Evolutionary conservation across 2,888 invertebrate genomes (phyloP), one percentile per base, ranked within the genome.

Genomic region (Nasonovia ribisnigri): DNA sequence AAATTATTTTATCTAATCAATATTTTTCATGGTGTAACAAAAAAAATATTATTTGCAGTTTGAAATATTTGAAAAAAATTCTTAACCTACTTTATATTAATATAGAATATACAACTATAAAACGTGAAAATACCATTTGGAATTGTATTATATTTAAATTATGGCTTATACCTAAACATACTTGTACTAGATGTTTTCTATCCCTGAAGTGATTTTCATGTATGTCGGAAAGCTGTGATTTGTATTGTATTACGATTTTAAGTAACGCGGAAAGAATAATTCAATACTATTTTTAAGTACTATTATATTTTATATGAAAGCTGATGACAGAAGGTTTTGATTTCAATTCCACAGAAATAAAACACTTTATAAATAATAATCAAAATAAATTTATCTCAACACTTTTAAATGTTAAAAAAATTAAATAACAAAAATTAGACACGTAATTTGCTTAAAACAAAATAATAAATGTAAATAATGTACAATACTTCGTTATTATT

Each of bases 61-160:
- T 11, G 11, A 92, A 92, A 88, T 77, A 77, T 92, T 88, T 92
- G 48, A 88, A 91, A 88, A 67, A 54, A 42, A 67, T 13, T 88
- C 1, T 67, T n/a, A 46, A 67, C 5, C 43, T 92, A 57, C 3
- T 57, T 26, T 57, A 26, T 54, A 57, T 8, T 46, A 46, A 46
- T 46, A 46, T 46, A 46, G 54, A 2, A 0, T 6, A 5, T 2
- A 77, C 6, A 36, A 46, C 8, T 46, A 51, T 16, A 16, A 60
- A 29, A 29, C 60, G 29, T 60, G 29, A 60, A 60, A 60, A 60
- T 11, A 60, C 11, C 3, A 60, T 60, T 60, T 60, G 3, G 11
- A 60, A 46, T 10, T 46, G 46, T 46, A 46, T 46, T 11, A 46
- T 46, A 46, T 60, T 60, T 60, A 60, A 48, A 4, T 13, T 4